A percentile compares a stretch with the other conserved stretches of the same genome.
These are phyloP conservation scores for Coryphaenoides rupestris DNA, from an alignment of 2,113 vertebrate genomes.

Conservation along the genomic window DNA sequence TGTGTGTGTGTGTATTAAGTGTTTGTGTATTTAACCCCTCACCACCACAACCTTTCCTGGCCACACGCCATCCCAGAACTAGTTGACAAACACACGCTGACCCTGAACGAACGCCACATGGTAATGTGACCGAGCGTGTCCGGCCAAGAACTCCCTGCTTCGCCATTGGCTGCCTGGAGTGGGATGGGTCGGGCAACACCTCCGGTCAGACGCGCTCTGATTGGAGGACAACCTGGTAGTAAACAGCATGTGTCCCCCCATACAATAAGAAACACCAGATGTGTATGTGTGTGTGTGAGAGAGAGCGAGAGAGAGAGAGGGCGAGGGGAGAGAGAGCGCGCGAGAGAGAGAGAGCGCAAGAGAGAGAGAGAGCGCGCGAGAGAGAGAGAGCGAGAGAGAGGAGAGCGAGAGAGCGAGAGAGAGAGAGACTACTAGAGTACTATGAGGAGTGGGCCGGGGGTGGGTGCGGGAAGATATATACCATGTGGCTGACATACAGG, in stretches of 20 bases:
- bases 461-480: too few relatives aligned
- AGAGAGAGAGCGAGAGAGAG: not conserved
- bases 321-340: not conserved
- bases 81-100: constrained; percentile 45
- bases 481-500: constrained; percentile 12
- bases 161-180: constrained; percentile 59
- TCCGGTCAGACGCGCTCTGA: constrained; percentile 35
- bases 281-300: not conserved
- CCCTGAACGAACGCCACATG: constrained; percentile 29
- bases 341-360: constrained; percentile 2
- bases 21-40: too few relatives aligned
- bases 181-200: constrained; percentile 65
- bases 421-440: too few relatives aligned
- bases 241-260: constrained; percentile 58
- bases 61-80: constrained; percentile 5
- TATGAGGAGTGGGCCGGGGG: too few relatives aligned
- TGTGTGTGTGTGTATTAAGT: too few relatives aligned
- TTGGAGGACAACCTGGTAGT: constrained; percentile 53
- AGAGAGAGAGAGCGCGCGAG: constrained; percentile 6
- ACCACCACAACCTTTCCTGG: too few relatives aligned
- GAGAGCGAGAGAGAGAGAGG: not conserved
- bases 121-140: constrained; percentile 30
- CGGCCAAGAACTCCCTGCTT: constrained; percentile 19
- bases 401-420: not conserved
- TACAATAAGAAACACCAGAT: constrained; percentile 11